Conservation (phyloP, 2,113 vertebrate species). For the Poecile atricapillus region DNA sequence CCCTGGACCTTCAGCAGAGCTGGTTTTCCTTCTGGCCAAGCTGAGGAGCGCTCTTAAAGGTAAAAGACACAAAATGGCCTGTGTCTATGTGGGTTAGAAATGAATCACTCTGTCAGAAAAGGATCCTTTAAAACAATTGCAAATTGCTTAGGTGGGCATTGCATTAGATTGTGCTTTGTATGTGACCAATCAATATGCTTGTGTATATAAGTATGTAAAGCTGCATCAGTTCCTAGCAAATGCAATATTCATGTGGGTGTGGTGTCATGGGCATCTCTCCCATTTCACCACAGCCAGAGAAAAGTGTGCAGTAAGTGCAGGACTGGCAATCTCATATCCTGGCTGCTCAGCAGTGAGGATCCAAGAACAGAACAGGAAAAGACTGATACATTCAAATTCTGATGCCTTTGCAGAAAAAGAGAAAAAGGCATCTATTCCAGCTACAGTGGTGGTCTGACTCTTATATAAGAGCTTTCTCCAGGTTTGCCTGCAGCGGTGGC, state of each 20-base stretch:
- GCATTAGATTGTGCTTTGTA: background rate
- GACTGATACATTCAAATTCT: background rate
- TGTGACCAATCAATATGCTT: background rate
- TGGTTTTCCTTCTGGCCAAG: background rate
- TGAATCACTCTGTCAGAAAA: background rate
- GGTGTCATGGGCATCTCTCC: background rate
- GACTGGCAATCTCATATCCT: background rate
- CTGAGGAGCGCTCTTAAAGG: background rate
- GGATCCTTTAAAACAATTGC: background rate
- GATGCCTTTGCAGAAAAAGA: background rate
- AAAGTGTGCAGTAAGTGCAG: background rate
- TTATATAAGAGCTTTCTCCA: background rate
- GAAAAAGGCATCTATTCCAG: background rate
- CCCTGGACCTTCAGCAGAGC: background rate
- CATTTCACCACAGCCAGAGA: background rate
- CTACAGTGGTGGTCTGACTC: background rate
- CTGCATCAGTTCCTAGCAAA: background rate
- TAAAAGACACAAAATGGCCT: background rate
- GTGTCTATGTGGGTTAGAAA: background rate
- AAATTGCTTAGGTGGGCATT: background rate
- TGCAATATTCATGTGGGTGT: background rate
- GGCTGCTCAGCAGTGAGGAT: background rate
- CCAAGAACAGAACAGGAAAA: background rate
- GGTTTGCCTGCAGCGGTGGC: background rate
- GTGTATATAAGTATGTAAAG: background rate